phyloP scores from a whole-genome alignment of 2,888 invertebrate genomes.

The Cyaniris semiargus region DNA sequence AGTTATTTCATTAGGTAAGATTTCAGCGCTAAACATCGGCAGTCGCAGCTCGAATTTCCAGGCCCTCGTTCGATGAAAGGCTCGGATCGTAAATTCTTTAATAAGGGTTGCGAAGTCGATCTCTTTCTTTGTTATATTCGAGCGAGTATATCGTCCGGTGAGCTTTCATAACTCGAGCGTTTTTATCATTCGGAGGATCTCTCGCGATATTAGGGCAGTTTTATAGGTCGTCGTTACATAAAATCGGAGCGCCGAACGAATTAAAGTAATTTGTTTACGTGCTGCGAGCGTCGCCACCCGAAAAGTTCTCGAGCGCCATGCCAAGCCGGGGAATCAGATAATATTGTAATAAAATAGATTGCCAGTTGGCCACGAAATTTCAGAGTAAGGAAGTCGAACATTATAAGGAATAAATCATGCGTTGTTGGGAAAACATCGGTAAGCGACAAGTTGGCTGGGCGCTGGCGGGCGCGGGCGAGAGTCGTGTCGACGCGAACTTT shows the following conservation, averaged over 20 bases:
- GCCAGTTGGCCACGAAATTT: slow-evolving; percentile 4
- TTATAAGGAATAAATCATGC: slow-evolving; percentile 52
- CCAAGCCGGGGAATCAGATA: slow-evolving; percentile 16
- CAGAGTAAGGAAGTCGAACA: slow-evolving; percentile 25
- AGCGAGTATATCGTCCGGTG: neutral
- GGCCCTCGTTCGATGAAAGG: slow-evolving; percentile 46
- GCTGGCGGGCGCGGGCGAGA: slow-evolving; percentile 47
- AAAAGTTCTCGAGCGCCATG: slow-evolving; percentile 1
- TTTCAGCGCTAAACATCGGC: slow-evolving; percentile 55
- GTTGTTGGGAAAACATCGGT: slow-evolving; percentile 73
- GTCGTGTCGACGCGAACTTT: slow-evolving; percentile 71
- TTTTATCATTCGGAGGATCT: slow-evolving; percentile 9
- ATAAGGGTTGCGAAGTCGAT: slow-evolving; percentile 20
- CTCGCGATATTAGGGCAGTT: slow-evolving; percentile 6
- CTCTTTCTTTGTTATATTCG: slow-evolving; percentile 20
- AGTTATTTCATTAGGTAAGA: slow-evolving; percentile 77
- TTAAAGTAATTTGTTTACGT: slow-evolving; percentile 19
- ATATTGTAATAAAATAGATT: slow-evolving; percentile 27
- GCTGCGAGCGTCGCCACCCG: neutral
- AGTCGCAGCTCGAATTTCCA: slow-evolving; percentile 41
- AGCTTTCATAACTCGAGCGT: slow-evolving; percentile 2
- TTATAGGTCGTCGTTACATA: slow-evolving; percentile 11
- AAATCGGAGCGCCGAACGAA: neutral
- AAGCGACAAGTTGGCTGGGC: slow-evolving; percentile 63
- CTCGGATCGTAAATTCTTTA: slow-evolving; percentile 48